These are phyloP conservation scores for Cepaea hortensis DNA, from an alignment of 2,888 invertebrate genomes.

Conservation along the genomic window DNA sequence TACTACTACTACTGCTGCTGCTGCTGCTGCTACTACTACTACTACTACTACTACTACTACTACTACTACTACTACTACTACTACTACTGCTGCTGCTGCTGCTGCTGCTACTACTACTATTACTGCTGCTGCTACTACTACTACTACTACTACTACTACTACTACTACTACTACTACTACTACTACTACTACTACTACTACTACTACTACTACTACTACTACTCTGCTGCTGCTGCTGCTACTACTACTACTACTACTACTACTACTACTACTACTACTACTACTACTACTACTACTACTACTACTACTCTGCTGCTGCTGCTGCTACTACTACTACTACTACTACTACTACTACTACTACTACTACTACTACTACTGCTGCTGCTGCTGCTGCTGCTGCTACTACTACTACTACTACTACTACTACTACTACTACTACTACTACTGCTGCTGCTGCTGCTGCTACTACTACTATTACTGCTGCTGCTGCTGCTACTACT, in stretches of 20 bases:
- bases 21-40: too few relatives aligned
- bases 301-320: background rate
- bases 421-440: background rate
- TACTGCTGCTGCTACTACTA: background rate
- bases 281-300: background rate
- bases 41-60: background rate
- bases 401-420: background rate
- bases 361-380: background rate
- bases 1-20: background rate
- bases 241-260: background rate
- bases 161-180: too few relatives aligned
- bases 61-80: background rate
- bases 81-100: background rate
- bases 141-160: too few relatives aligned
- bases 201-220: too few relatives aligned
- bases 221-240: too few relatives aligned
- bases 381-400: background rate
- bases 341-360: too few relatives aligned
- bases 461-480: too few relatives aligned
- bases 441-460: background rate
- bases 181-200: too few relatives aligned
- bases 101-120: background rate
- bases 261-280: constrained; percentile 1
- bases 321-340: background rate
- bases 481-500: too few relatives aligned